Percentiles rank a stretch among this genome's conserved stretches.
Evolutionary conservation across 1,140 invertebrate species (phyloP).

Genomic region (Scaptodrosophila lebanonensis): DNA sequence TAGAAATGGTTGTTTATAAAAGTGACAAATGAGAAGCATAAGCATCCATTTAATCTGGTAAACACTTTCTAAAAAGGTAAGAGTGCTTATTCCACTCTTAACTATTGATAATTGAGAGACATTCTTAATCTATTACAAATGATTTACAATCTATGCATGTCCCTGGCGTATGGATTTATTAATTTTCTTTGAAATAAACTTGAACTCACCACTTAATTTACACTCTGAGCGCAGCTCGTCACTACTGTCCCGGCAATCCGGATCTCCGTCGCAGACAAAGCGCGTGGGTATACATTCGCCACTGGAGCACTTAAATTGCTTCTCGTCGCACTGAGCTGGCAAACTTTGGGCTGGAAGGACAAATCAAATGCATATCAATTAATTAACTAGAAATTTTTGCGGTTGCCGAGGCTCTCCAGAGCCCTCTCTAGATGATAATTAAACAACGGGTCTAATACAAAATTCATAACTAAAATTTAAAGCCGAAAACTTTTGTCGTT

Average conservation of each 20-base stretch:
- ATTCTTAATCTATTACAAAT: too few species aligned
- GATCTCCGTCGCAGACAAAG: slow-evolving; percentile 87
- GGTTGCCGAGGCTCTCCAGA: too few species aligned
- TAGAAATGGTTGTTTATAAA: too few species aligned
- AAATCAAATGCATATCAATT: slow-evolving; percentile 69
- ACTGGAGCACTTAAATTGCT: slow-evolving; percentile 86
- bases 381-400: slow-evolving; percentile 53
- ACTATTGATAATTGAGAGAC: too few species aligned
- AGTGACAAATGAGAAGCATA: too few species aligned
- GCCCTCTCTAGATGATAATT: slow-evolving; percentile 52
- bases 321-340: slow-evolving; percentile 79
- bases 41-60: too few species aligned
- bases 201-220: slow-evolving; percentile 46
- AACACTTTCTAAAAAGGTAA: too few species aligned
- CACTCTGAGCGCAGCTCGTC: slow-evolving; percentile 83
- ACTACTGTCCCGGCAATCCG: slow-evolving; percentile 88
- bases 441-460: slow-evolving; percentile 52
- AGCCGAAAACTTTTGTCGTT: slow-evolving; percentile 69
- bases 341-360: slow-evolving; percentile 54
- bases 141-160: too few species aligned
- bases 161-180: neutral
- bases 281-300: slow-evolving; percentile 89
- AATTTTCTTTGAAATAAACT: slow-evolving; percentile 4
- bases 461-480: slow-evolving; percentile 75
- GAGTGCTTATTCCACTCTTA: too few species aligned